phyloP scores from a whole-genome alignment of 2,888 invertebrate genomes.

The Girardia tigrina region DNA sequence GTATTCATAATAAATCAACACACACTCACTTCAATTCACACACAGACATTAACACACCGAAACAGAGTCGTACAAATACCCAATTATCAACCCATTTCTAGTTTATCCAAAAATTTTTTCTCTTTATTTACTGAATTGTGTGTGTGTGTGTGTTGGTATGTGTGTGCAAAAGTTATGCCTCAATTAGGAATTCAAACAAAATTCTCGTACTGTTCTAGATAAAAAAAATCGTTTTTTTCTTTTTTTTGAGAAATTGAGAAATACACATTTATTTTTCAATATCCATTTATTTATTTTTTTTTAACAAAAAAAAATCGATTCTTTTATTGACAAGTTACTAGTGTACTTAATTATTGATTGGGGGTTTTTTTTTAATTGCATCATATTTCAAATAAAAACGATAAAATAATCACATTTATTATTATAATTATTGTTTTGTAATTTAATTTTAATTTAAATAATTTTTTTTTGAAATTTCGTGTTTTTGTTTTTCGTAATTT shows the following conservation, averaged over 20 bases:
- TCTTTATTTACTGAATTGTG: not conserved
- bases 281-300: not conserved
- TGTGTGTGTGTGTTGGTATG: no score
- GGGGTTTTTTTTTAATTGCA: not conserved
- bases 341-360: not conserved
- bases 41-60: not conserved
- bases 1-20: conserved; percentile 4
- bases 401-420: no score
- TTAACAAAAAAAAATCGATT: not conserved
- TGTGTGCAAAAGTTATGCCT: not conserved
- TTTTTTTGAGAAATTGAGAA: not conserved
- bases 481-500: no score
- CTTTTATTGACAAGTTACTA: not conserved
- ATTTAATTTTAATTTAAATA: no score
- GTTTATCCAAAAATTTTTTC: not conserved
- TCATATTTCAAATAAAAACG: not conserved
- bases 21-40: not conserved
- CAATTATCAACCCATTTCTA: not conserved
- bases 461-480: not conserved
- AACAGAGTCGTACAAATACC: not conserved
- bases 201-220: not conserved
- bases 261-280: not conserved
- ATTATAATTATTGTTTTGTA: no score
- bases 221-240: not conserved
- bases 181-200: not conserved